Evolutionary conservation across 2,113 vertebrate genomes (phyloP).

Genomic region (Terrapene triunguis): DNA sequence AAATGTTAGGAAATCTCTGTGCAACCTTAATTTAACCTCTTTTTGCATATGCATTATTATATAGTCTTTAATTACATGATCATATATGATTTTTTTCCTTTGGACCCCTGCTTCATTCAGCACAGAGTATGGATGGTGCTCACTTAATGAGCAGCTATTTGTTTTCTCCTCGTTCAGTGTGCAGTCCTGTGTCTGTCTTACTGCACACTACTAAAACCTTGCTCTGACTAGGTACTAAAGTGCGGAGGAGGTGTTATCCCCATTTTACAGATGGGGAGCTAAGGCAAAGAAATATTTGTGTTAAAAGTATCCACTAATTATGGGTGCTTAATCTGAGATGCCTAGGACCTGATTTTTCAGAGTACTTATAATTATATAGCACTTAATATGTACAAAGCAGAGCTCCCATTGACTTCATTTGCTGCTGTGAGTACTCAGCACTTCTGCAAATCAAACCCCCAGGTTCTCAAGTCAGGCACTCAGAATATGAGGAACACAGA

Average conservation of each 20-base stretch:
- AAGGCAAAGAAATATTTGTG: not conserved
- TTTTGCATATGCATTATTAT: not conserved
- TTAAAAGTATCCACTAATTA: not conserved
- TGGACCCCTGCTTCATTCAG: not conserved
- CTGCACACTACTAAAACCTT: not conserved
- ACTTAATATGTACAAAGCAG: not conserved
- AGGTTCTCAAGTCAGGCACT: not conserved
- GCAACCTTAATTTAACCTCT: not conserved
- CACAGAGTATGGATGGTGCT: constrained; percentile 34
- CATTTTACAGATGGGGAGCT: not conserved
- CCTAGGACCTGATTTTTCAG: not conserved
- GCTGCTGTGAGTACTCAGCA: not conserved
- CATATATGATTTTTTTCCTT: not conserved
- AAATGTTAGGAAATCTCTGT: not conserved
- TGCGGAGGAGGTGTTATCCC: not conserved
- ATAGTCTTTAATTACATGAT: not conserved
- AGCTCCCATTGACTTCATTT: not conserved
- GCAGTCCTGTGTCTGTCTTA: constrained; percentile 16
- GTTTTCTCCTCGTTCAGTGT: not conserved
- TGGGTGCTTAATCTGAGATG: not conserved
- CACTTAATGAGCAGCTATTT: constrained; percentile 49
- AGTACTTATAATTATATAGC: not conserved
- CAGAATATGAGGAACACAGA: not conserved
- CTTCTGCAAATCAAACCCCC: not conserved
- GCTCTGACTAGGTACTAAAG: not conserved